Evolutionary conservation across 2,888 invertebrate genomes (phyloP), one percentile per base, ranked within the genome.

Genomic region (Syrphus vitripennis): DNA sequence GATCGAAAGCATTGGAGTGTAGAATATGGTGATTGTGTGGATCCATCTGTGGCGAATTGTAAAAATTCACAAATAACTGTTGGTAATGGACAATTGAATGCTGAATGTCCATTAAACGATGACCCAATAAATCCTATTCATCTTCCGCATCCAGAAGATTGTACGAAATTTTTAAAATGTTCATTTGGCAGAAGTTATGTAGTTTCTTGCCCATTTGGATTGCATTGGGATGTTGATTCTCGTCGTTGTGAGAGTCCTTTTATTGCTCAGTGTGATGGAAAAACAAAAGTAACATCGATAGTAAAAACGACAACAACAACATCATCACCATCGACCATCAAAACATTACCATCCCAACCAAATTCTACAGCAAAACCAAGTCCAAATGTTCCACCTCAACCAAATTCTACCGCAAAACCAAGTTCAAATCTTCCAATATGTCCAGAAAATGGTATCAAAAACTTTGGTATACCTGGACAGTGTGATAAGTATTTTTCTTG

Each of bases 381-480:
- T 31, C 57, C 80, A 16, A 67, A 40, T 40, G 61, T 77, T 14
- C 0, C 37, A 21, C 10, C 45, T 10, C 14, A 45, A 4, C n/a
- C n/a, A 40, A 16, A 48, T 31, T 19, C 40, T 1, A 42, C 31
- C 0, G 24, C 21, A 19, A 50, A 29, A 24, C 53, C 24, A 42
- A 40, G 29, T 31, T 48, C 80, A 16, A 65, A 55, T 26, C 24
- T 55, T 31, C 69, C 72, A 4, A 16, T 59, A 53, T 84, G 84
- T 21, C 61, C 81, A 3, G 59, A 72, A 1, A 55, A 9, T 7
- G 80, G 84, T 24, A n/a, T 63, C 10, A 40, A 29, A 14, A 71
- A 69, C 16, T 84, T 81, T 10, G 61, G 61, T 0, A 81, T 84
- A 29, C 76, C 81, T 16, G 84, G 84, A 19, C 67, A 81, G 10